Conservation (phyloP, 2,797 vertebrate species). For the Pantherophis vulpinus region DNA sequence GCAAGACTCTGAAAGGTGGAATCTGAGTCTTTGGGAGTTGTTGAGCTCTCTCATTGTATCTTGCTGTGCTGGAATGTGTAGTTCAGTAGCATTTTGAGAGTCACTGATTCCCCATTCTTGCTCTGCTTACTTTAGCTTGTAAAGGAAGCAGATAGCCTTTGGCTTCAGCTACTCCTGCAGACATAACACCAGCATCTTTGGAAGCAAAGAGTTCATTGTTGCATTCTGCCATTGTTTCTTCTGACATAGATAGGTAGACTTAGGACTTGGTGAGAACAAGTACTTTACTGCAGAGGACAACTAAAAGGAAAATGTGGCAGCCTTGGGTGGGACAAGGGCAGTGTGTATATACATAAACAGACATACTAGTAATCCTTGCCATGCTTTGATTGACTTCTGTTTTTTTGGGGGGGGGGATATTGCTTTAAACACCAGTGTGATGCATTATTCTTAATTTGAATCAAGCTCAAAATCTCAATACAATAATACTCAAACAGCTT, state of each 20-base stretch:
- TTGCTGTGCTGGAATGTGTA: neutral
- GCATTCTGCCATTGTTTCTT: neutral
- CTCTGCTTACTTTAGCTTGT: neutral
- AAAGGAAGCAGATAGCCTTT: neutral
- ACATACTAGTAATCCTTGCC: neutral
- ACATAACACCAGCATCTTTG: neutral
- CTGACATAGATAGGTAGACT: neutral
- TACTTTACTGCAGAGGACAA: neutral
- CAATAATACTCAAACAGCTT: neutral
- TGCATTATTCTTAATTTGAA: neutral
- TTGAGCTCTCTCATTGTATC: neutral
- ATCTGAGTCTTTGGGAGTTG: neutral
- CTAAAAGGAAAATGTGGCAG: no score
- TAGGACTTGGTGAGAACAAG: neutral
- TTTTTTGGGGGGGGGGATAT: neutral
- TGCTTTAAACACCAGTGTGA: neutral
- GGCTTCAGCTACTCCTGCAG: neutral
- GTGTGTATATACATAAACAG: no score
- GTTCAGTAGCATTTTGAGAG: neutral
- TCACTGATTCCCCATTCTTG: neutral
- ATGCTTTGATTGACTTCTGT: neutral
- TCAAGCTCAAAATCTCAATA: neutral
- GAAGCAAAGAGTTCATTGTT: neutral
- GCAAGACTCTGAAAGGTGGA: neutral
- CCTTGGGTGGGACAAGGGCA: no score